Percentiles rank a stretch among this genome's conserved stretches.
phyloP scores from a whole-genome alignment of 2,113 vertebrate genomes.

The Eolophus roseicapilla region DNA sequence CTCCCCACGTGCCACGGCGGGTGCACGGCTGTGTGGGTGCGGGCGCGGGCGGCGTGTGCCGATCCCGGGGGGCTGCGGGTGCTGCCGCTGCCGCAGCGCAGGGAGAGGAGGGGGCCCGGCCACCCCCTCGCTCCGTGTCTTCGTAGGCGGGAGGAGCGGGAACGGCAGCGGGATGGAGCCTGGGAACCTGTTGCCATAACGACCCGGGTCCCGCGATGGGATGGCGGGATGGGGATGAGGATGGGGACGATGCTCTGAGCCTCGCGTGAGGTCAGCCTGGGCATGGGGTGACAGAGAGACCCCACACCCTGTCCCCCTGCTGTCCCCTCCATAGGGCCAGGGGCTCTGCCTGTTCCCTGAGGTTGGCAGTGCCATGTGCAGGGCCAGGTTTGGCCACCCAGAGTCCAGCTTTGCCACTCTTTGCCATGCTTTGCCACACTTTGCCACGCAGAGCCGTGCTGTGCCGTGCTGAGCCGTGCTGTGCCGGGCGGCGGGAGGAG shows the following conservation, averaged over 20 bases:
- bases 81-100: constrained; percentile 23
- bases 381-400: background rate
- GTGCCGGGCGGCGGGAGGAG: background rate
- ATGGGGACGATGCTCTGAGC: background rate
- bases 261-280: background rate
- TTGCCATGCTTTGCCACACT: background rate
- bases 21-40: background rate
- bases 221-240: background rate
- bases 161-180: constrained; percentile 30
- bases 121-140: constrained; percentile 28
- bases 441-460: background rate
- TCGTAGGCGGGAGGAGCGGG: background rate
- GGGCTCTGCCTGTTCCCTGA: background rate
- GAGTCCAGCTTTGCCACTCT: too few species aligned
- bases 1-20: background rate
- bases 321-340: rapidly evolving
- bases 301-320: rapidly evolving
- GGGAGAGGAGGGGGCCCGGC: constrained; percentile 22
- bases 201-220: background rate
- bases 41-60: background rate
- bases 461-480: background rate
- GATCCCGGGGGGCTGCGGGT: constrained; percentile 42
- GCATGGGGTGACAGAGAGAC: rapidly evolving
- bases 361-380: background rate
- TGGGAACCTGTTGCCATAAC: constrained; percentile 65